phyloP scores from a whole-genome alignment of 2,113 vertebrate genomes.

The Argyrosomus japonicus region DNA sequence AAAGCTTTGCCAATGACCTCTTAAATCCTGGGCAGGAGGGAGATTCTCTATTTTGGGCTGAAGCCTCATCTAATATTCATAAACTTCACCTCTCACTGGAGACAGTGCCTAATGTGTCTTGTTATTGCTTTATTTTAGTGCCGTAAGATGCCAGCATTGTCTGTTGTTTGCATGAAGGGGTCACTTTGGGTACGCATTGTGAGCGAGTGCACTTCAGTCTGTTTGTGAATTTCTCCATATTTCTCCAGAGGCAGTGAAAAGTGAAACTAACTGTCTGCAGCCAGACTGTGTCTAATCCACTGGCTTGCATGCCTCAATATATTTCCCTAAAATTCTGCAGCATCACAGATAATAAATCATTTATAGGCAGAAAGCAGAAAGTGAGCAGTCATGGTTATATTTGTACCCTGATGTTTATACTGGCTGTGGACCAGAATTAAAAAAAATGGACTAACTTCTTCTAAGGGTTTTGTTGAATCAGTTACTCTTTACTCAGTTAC shows the following conservation, averaged over 20 bases:
- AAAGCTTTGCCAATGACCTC: constrained; percentile 62
- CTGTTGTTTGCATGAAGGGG: constrained; percentile 53
- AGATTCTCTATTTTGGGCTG: constrained; percentile 80
- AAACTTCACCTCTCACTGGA: constrained; percentile 62
- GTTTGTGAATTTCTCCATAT: constrained; percentile 58
- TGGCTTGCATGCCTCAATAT: constrained; percentile 38
- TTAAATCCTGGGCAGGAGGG: constrained; percentile 64
- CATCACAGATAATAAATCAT: constrained; percentile 61
- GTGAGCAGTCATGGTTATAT: constrained; percentile 31
- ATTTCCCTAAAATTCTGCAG: constrained; percentile 50
- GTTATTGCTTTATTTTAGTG: constrained; percentile 55
- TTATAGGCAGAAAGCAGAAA: constrained; percentile 39
- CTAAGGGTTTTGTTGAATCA: neutral
- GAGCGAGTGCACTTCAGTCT: constrained; percentile 42
- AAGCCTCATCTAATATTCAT: constrained; percentile 83
- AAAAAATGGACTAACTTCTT: neutral
- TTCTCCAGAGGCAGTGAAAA: constrained; percentile 65
- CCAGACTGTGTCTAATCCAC: constrained; percentile 49
- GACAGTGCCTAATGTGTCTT: constrained; percentile 56
- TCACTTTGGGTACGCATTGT: constrained; percentile 37
- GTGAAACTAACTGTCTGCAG: constrained; percentile 52
- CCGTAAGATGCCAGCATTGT: constrained; percentile 25
- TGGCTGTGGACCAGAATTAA: neutral
- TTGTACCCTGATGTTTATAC: constrained; percentile 24
- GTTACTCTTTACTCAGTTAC: neutral